A percentile compares a stretch with the other conserved stretches of the same genome.
Conservation (phyloP, 2,113 vertebrate genomes). For the Narcine bancroftii region DNA sequence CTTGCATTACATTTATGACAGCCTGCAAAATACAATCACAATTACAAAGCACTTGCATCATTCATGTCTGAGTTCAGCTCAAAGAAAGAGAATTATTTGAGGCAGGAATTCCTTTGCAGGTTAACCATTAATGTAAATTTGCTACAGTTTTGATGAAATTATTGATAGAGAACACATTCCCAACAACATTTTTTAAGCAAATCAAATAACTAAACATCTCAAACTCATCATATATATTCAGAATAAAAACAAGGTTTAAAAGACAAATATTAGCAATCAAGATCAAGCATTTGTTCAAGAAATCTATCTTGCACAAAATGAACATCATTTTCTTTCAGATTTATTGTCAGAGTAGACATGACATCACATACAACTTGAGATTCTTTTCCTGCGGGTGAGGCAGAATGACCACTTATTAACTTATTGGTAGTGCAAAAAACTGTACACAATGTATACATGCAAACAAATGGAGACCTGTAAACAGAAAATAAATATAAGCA, state of each 20-base stretch:
- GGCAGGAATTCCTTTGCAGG: not conserved
- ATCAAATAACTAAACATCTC: not conserved
- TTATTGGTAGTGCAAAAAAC: too few species aligned
- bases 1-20: not conserved
- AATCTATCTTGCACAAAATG: not conserved
- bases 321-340: not conserved
- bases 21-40: not conserved
- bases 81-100: not conserved
- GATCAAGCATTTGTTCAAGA: not conserved
- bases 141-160: not conserved
- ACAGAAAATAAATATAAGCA: too few species aligned
- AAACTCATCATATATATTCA: not conserved
- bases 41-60: not conserved
- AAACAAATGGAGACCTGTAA: too few species aligned
- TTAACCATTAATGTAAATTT: not conserved
- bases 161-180: not conserved
- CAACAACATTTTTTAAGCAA: not conserved
- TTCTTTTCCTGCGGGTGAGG: too few species aligned
- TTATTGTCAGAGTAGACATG: too few species aligned
- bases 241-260: not conserved
- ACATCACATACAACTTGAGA: too few species aligned
- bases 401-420: too few species aligned
- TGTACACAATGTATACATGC: too few species aligned
- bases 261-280: not conserved
- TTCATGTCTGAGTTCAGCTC: not conserved